These are phyloP conservation scores for Nestor notabilis DNA, from an alignment of 2,113 vertebrate species.

Conservation along the genomic window DNA sequence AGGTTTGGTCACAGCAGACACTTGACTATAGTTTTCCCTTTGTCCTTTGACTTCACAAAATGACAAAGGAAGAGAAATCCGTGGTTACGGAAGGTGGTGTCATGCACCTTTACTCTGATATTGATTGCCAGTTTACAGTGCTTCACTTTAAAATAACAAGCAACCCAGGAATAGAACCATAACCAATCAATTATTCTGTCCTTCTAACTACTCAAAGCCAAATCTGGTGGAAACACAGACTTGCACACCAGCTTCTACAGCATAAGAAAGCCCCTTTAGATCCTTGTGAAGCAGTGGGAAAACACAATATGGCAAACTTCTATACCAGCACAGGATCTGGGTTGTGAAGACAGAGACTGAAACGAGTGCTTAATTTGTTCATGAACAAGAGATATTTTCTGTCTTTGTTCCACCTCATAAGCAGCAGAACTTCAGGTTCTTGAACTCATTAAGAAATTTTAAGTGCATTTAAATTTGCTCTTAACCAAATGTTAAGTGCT, in stretches of 20 bases:
- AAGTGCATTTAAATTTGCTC: background rate
- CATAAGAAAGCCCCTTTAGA: background rate
- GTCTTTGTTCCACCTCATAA: background rate
- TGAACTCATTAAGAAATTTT: background rate
- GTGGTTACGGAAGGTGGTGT: background rate
- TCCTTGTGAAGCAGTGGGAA: background rate
- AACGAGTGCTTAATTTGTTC: background rate
- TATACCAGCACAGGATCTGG: background rate
- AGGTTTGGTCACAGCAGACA: background rate
- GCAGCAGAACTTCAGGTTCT: background rate
- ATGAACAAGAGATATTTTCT: background rate
- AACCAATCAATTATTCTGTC: background rate
- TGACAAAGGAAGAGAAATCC: background rate
- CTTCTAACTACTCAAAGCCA: conserved; percentile 33
- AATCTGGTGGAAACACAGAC: background rate
- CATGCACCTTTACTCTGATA: background rate
- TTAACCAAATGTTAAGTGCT: background rate
- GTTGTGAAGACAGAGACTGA: background rate
- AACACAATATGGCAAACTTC: background rate
- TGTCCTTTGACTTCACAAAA: background rate
- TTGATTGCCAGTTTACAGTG: background rate
- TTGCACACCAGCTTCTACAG: background rate
- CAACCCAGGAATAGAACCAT: conserved; percentile 28
- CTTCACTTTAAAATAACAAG: conserved; percentile 12
- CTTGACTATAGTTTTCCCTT: background rate